A percentile compares a stretch with the other conserved stretches of the same genome.
phyloP scores from a whole-genome alignment of 2,888 invertebrate genomes.

The Liodrosophila aerea region DNA sequence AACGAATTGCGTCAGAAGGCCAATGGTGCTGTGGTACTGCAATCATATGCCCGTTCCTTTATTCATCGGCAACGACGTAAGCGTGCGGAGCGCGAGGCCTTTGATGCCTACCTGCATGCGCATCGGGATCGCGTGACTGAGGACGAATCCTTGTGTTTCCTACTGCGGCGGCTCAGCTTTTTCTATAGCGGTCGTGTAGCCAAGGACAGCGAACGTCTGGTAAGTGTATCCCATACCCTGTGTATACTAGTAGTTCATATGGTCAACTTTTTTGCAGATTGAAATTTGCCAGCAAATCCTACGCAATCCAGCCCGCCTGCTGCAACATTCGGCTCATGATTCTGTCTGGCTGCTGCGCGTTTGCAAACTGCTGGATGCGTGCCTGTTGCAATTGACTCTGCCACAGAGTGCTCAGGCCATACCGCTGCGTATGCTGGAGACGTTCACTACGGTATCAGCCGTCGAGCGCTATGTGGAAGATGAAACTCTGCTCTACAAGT shows the following conservation, averaged over 20 bases:
- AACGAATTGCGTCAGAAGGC: slow-evolving; percentile 90
- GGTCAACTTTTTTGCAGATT: too few species aligned
- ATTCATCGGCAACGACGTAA: slow-evolving; percentile 87
- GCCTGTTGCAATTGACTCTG: slow-evolving; percentile 79
- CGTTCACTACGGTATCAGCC: slow-evolving; percentile 85
- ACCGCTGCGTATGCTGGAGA: slow-evolving; percentile 90
- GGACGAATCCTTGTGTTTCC: slow-evolving; percentile 82
- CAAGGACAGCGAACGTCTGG: slow-evolving; percentile 87
- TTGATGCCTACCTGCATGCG: slow-evolving; percentile 84
- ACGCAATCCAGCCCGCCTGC: slow-evolving; percentile 77
- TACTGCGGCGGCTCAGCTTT: slow-evolving; percentile 88
- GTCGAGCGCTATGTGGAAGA: slow-evolving; percentile 79
- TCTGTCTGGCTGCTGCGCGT: slow-evolving; percentile 80
- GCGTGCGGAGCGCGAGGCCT: slow-evolving; percentile 86
- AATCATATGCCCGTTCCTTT: slow-evolving; percentile 91
- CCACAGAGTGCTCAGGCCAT: slow-evolving; percentile 84
- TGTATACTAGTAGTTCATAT: too few species aligned
- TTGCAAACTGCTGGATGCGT: slow-evolving; percentile 80
- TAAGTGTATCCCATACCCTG: slow-evolving; percentile 63
- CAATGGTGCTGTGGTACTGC: slow-evolving; percentile 90
- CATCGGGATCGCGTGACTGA: slow-evolving; percentile 83
- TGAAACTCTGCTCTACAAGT: slow-evolving; percentile 71
- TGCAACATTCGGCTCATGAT: slow-evolving; percentile 78
- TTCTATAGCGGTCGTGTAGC: slow-evolving; percentile 86
- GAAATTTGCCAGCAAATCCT: slow-evolving; percentile 81